Base-by-base conservation (phyloP, 2,888 invertebrate genomes). In the Cepaea hortensis region DNA sequence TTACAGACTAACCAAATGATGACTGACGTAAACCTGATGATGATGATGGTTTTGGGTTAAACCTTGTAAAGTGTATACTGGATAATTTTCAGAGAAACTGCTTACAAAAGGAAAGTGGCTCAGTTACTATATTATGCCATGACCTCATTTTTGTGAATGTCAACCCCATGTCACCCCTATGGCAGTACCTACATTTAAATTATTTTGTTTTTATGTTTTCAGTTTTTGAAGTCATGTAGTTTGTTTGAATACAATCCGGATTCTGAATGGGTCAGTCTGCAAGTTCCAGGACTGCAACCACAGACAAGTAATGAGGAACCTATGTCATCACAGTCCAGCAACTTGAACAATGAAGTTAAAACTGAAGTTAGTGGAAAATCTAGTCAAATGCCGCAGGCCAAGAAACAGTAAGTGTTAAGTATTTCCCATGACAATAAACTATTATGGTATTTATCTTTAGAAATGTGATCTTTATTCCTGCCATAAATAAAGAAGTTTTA, bases 141-240 rank as follows among this genome's bases (percentile, higher is more conserved):
- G 11, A 20, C 68, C 68, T 68, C 13, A 15, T n/a, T 15, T 18
- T 68, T 68, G 18, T 68, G 68, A 20, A 20, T 4, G 18, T 68
- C 68, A 0, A 20, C 6, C 68, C 5, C 18, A 4, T 18, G 5
- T 15, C 18, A 18, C n/a, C 11, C 0, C 35, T 35, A 35, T 35
- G 35, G 35, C 35, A 35, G 35, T 35, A 35, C 35, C 35, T 35
- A 35, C 6, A 7, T 73, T 48, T 79, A 62, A 70, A 55, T 35
- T 62, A 11, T 46, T 65, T 23, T 68, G 7, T 84, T 11, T 75
- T 46, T 4, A 62, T 18, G 65, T 79, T 11, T 18, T 23, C 87
- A 94, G 94, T 94, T 93, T 89, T 85, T 94, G 23, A 90, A 91
- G 73, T 89, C 92, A 84, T 87, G 90, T 88, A 93, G 93, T 81